phyloP scores from a whole-genome alignment of 2,113 vertebrate species.

The Barnardius zonarius region DNA sequence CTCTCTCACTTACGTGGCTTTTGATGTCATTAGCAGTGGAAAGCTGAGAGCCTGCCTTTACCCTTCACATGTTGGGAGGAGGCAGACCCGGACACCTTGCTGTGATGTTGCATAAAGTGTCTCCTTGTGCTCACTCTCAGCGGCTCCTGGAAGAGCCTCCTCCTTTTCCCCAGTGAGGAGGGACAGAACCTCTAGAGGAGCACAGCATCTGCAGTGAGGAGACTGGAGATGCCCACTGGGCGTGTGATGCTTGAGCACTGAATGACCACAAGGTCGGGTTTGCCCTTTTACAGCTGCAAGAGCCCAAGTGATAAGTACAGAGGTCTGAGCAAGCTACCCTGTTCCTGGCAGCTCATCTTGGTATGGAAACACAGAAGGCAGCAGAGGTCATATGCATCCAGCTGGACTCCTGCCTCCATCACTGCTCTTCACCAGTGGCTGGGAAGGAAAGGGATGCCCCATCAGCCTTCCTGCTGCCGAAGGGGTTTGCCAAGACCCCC shows the following conservation, averaged over 20 bases:
- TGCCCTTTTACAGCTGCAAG: not conserved
- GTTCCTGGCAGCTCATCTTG: not conserved
- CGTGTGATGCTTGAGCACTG: not conserved
- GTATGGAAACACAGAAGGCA: accelerated
- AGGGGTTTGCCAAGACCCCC: not conserved
- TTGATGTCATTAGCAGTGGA: not conserved
- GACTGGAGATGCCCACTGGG: not conserved
- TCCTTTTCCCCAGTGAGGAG: accelerated
- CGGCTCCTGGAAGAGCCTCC: not conserved
- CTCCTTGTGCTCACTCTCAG: not conserved
- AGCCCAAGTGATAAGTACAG: not conserved
- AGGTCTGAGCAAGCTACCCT: not conserved
- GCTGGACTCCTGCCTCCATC: not conserved
- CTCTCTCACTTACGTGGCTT: not conserved
- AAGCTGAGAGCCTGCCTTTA: conserved; percentile 17
- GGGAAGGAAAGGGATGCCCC: not conserved
- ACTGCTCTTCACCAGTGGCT: not conserved
- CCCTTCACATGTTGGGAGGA: not conserved
- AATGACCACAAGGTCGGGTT: not conserved
- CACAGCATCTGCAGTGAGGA: not conserved
- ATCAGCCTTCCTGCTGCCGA: not conserved
- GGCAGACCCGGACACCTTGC: not conserved
- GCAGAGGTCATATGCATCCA: not conserved
- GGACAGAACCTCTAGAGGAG: not conserved
- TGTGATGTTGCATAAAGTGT: not conserved